Evolutionary conservation across 30 jellyfish, hydroid and myxozoan species (phyloP), one percentile per base, ranked within the genome.

Genomic region (Phacellophora camtschatica): DNA sequence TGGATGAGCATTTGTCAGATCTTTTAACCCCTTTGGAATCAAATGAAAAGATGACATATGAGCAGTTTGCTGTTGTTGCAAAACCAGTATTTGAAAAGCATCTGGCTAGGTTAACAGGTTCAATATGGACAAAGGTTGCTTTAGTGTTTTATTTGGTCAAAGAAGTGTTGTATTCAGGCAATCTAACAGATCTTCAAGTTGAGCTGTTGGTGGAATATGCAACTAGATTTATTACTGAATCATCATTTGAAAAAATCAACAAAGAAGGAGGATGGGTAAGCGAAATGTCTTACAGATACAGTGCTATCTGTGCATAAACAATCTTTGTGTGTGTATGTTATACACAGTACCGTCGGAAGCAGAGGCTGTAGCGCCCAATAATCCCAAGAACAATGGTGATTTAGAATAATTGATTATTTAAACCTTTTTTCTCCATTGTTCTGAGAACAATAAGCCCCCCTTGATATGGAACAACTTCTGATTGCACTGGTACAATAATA

Each of bases 261-360:
- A 82, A 89, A 19, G 86, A 81, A 74, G 95, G 95, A 9, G 94
- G 97, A 22, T 82, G 94, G 97, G 97, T 89, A 77, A 62, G 97
- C 61, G 20, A 11, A 12, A 12, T 3, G 20, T 46, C 29, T 46
- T n/a, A n/a, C n/a, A n/a, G n/a, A n/a, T n/a, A n/a, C n/a, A n/a
- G n/a, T n/a, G n/a, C n/a, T n/a, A n/a, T n/a, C n/a, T 8, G 10
- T 42, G 10, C 16, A 42, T 8, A 42, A 10, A 42, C 16, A 8
- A n/a, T n/a, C n/a, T n/a, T n/a, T n/a, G n/a, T n/a, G n/a, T n/a
- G n/a, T n/a, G n/a, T n/a, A n/a, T n/a, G 29, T 29, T 11, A 16
- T 25, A 56, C 15, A 11, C 22, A 0, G 12, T 20, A n/a, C n/a
- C n/a, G n/a, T n/a, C n/a, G n/a, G n/a, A n/a, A n/a, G n/a, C n/a